Base-by-base conservation (phyloP, 2,888 invertebrate genomes). In the Drosophila anomalata region DNA sequence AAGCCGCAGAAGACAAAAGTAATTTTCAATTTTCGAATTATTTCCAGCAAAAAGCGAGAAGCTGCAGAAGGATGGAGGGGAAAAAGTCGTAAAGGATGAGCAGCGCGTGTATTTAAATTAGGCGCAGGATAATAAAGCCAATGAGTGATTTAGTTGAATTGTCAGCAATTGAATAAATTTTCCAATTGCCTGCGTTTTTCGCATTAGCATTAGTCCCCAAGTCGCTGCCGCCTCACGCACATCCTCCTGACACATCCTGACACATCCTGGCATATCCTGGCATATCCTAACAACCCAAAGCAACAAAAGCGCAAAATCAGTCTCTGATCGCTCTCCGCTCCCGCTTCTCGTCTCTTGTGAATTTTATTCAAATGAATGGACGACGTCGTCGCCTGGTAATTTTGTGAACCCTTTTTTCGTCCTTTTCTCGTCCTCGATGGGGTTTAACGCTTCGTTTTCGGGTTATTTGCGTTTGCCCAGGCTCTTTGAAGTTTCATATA, bases 111-210 rank as follows among this genome's bases (percentile, higher is more conserved):
- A 83, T 88, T 80, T 75, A 86, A 86, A 86, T 88, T 76, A 84
- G 79, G 76, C 77, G 77, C 73, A 79, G 75, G 75, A 88, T 83
- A 81, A 87, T 87, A 88, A 81, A 82, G 79, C 84, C 87, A 87
- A 88, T 87, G 84, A 88, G 84, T 80, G 86, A 88, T 86, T 87
- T 87, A 88, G 82, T 87, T 86, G 86, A 87, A 87, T 88, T 88
- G 87, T 76, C 82, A 77, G 85, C 89, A 89, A 89, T 89, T 89
- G 89, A 89, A 90, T 90, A 89, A 88, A 90, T 90, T 90, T 90
- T 90, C 89, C 90, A 89, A 88, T 83, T 89, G 87, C 85, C 81
- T 89, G 89, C 76, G 75, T 79, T 89, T 36, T 88, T 87, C 80
- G 86, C 76, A 90, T 89, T 90, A 88, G 85, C 85, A 89, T 89